phyloP scores from a whole-genome alignment of 2,888 invertebrate genomes.

The Philhelius pedissequus region DNA sequence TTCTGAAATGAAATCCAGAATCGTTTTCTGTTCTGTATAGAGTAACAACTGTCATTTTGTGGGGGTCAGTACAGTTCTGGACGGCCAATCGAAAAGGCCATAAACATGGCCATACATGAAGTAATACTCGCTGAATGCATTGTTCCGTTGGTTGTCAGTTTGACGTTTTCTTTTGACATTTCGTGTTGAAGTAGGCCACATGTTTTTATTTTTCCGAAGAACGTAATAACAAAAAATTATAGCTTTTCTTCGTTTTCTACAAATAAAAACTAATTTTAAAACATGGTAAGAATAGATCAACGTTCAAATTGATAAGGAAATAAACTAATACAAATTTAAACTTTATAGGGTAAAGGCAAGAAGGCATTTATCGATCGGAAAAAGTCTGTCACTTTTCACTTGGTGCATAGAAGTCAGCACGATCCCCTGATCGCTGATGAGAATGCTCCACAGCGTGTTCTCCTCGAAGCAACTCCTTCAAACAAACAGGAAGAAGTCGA shows the following conservation, averaged over 20 bases:
- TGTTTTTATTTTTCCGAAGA: constrained; percentile 30
- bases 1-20: too few relatives aligned
- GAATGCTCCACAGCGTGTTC: constrained; percentile 91
- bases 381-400: constrained; percentile 92
- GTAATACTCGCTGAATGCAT: too few relatives aligned
- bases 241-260: not conserved
- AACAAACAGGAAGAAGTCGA: constrained; percentile 70
- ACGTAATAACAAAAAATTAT: constrained; percentile 13
- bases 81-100: too few relatives aligned
- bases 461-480: constrained; percentile 81
- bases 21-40: too few relatives aligned
- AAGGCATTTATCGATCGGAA: constrained; percentile 92
- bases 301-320: not conserved
- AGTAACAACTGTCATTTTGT: too few relatives aligned
- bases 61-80: too few relatives aligned
- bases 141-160: too few relatives aligned
- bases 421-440: constrained; percentile 95
- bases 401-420: constrained; percentile 95
- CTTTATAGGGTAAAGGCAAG: constrained; percentile 75
- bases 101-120: too few relatives aligned
- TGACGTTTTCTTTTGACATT: constrained; percentile 11
- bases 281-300: constrained; percentile 45
- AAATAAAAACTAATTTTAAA: not conserved
- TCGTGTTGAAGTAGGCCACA: constrained; percentile 35
- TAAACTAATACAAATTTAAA: not conserved